Base-by-base conservation (phyloP, 2,797 vertebrate species). In the Mus caroli region DNA sequence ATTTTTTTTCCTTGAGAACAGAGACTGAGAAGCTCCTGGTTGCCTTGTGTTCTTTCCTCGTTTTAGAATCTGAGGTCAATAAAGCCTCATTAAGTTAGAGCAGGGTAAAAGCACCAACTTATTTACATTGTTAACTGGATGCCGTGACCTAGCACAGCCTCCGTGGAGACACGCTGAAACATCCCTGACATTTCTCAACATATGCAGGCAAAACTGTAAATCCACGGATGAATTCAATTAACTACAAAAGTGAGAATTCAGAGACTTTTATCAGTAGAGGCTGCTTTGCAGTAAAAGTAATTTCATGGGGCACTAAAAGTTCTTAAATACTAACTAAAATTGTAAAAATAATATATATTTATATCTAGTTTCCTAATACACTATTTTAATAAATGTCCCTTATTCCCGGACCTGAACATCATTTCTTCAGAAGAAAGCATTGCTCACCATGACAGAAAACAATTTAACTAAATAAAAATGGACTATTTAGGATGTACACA, bases 401-500 rank as follows among this genome's bases (percentile, higher is more conserved):
- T 69, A 92, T 97, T 97, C 94, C 91, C 1, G 1, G 24, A 71
- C 62, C 92, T 31, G 90, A 82, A 95, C 76, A 97, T 92, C 95
- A 95, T 94, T 97, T 94, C 83, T 97, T 97, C 88, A 83, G 46
- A 94, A 91, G 76, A 96, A 89, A 94, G 64, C 87, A 95, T 97
- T 97, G 87, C 94, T 97, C 93, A 96, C 28, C 56, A 12, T 96
- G 97, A 97, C 92, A 97, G 97, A 96, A 96, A 96, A 94, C 93
- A 96, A 97, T 97, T 96, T 96, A 97, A 97, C 92, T 95, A 94
- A 97, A 94, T 97, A 96, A 96, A 97, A 94, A 95, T 86, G 93
- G 82, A 93, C 90, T 89, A 92, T 96, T 97, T 92, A 91, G 86
- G 60, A 96, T 34, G 83, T 96, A 95, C 88, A 94, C 15, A 91